A percentile compares a stretch with the other conserved stretches of the same genome.
Conservation (phyloP, 1,140 invertebrate genomes). For the Neodiprion virginianus region DNA sequence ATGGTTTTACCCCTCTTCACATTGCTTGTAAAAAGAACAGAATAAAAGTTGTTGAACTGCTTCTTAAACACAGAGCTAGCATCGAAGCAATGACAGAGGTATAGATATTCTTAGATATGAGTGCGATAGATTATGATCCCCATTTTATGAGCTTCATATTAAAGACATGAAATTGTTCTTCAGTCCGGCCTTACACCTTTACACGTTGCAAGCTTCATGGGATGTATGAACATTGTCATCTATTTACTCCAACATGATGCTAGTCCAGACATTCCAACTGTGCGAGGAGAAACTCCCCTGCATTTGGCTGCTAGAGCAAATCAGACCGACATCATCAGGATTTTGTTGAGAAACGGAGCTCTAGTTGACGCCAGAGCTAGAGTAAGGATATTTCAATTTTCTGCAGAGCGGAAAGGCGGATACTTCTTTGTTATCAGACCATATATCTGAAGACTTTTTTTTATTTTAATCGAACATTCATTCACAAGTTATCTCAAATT, state of each 20-base stretch:
- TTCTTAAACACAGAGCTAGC: constrained; percentile 94
- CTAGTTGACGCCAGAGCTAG: constrained; percentile 93
- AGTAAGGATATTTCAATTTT: constrained; percentile 57
- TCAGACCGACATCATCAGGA: constrained; percentile 95
- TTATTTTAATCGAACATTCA: background rate
- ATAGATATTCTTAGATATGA: constrained; percentile 25
- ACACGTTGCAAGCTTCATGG: constrained; percentile 99
- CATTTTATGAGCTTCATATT: background rate
- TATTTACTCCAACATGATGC: constrained; percentile 95
- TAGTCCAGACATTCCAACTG: constrained; percentile 91
- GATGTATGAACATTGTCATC: constrained; percentile 99
- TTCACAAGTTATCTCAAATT: no score
- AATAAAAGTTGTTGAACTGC: constrained; percentile 94
- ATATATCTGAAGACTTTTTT: constrained; percentile 21
- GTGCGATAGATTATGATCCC: constrained; percentile 1
- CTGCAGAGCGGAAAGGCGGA: background rate
- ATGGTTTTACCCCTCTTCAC: constrained; percentile 98
- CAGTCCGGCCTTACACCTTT: constrained; percentile 93
- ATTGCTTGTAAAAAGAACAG: constrained; percentile 99
- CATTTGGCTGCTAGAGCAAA: constrained; percentile 97
- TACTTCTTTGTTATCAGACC: constrained; percentile 22
- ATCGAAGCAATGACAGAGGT: constrained; percentile 88
- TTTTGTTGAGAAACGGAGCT: constrained; percentile 93
- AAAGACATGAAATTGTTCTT: constrained; percentile 27
- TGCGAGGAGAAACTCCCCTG: constrained; percentile 95